phyloP scores from a whole-genome alignment of 2,888 invertebrate species.

The Tridacna gigas region DNA sequence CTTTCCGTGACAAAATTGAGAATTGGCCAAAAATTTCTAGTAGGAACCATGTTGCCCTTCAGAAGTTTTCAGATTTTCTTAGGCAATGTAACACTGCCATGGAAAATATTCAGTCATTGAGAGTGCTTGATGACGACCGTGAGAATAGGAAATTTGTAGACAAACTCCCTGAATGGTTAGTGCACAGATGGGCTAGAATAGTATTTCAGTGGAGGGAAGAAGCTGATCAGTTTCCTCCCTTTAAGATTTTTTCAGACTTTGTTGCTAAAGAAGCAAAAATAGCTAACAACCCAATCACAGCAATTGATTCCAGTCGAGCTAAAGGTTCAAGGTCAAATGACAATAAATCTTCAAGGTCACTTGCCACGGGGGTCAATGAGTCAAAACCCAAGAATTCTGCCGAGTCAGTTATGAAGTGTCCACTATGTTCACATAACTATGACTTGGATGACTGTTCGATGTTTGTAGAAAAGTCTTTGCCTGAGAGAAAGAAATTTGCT shows the following conservation, averaged over 20 bases:
- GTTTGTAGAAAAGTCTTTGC: neutral
- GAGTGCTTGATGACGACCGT: neutral
- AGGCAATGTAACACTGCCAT: conserved; percentile 39
- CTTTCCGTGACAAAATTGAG: neutral
- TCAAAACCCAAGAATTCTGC: neutral
- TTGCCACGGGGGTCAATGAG: neutral
- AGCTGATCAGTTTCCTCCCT: neutral
- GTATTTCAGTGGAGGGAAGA: neutral
- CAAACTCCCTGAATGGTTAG: conserved; percentile 15
- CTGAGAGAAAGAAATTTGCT: neutral
- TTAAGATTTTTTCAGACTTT: conserved; percentile 46
- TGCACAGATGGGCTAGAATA: neutral
- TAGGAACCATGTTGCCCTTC: neutral
- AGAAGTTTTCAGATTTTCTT: conserved; percentile 43
- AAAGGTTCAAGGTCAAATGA: too few species aligned
- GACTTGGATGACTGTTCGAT: neutral
- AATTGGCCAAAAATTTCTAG: neutral
- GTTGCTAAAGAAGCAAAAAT: conserved; percentile 9
- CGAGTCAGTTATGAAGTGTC: neutral
- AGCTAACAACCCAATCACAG: conserved; percentile 12
- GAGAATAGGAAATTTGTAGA: neutral
- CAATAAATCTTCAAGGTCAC: neutral
- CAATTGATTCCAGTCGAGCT: neutral
- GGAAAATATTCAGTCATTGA: conserved; percentile 24
- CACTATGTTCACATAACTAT: neutral